Evolutionary conservation across 2,113 vertebrate species (phyloP).

Genomic region (Gambusia affinis): DNA sequence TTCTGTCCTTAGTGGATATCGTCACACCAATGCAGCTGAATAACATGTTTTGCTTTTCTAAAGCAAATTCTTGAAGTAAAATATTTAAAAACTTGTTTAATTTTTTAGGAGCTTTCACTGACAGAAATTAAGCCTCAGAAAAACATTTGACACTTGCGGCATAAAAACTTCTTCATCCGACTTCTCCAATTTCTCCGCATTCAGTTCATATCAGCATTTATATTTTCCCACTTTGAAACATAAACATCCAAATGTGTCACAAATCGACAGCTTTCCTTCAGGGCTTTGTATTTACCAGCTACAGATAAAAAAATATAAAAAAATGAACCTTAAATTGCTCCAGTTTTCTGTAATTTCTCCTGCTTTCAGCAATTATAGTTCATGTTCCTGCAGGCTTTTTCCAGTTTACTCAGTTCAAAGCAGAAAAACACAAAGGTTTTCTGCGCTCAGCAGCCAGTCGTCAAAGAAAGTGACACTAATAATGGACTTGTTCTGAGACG

Average conservation of each 20-base stretch:
- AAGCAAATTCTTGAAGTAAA: constrained; percentile 10
- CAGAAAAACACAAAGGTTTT: constrained; percentile 43
- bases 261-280: constrained; percentile 4
- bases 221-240: constrained; percentile 22
- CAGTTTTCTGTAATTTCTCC: constrained; percentile 38
- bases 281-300: neutral
- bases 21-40: constrained; percentile 1
- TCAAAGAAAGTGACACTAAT: constrained; percentile 62
- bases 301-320: neutral
- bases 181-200: neutral
- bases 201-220: constrained; percentile 25
- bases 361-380: neutral
- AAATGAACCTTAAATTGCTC: constrained; percentile 18
- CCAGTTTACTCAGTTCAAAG: constrained; percentile 51
- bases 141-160: constrained; percentile 25
- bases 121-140: constrained; percentile 2
- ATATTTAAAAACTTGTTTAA: neutral
- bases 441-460: constrained; percentile 21
- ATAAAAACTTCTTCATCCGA: neutral
- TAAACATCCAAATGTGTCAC: constrained; percentile 3
- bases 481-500: constrained; percentile 43
- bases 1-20: constrained; percentile 20
- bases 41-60: neutral
- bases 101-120: constrained; percentile 14
- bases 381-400: constrained; percentile 23